Evolutionary conservation across 2,888 invertebrate genomes (phyloP), one percentile per base, ranked within the genome.

Genomic region (Leptogaster cylindrica): DNA sequence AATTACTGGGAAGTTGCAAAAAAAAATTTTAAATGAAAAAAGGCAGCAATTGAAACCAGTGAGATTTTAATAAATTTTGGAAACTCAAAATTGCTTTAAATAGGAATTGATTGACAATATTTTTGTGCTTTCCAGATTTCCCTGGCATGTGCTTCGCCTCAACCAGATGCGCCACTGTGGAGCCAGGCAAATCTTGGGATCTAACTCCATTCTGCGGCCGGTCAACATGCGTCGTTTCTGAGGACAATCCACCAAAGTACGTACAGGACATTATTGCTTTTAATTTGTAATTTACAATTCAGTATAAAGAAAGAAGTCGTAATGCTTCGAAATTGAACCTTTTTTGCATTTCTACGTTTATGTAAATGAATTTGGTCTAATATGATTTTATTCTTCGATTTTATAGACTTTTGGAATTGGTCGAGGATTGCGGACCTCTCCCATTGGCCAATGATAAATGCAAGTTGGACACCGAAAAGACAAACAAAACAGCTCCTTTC

Each of bases 101-200:
- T 8, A 31, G 10, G 10, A 6, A 31, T 31, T 31, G 31, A 7
- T 31, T 31, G 10, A 31, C 6, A 31, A 31, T 31, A 31, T 31
- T 6, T 20, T 10, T 23, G 51, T 63, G 55, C 65, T 46, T 74
- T 73, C 8, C 64, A 80, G 94, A 95, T 81, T 95, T 94, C 85
- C 94, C 94, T 51, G 92, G 92, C 36, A 88, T 91, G 87, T 95
- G 94, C 77, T 95, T 94, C 82, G 94, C 94, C 0, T 93, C 93
- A 4, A 95, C 94, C 66, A 87, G 88, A 67, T 95, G 94, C 81
- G 91, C 92, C 39, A 94, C 93, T 10, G 89, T 93, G 63, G 92
- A 93, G 77, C 91, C 92, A 2, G 90, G 89, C 70, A 89, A 92
- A 81, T 84, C 88, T 68, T 94, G 94, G 94, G 93, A 93, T 65